These are phyloP conservation scores for Notarius quadriscutis DNA, from an alignment of 2,113 vertebrate species.

Conservation along the genomic window DNA sequence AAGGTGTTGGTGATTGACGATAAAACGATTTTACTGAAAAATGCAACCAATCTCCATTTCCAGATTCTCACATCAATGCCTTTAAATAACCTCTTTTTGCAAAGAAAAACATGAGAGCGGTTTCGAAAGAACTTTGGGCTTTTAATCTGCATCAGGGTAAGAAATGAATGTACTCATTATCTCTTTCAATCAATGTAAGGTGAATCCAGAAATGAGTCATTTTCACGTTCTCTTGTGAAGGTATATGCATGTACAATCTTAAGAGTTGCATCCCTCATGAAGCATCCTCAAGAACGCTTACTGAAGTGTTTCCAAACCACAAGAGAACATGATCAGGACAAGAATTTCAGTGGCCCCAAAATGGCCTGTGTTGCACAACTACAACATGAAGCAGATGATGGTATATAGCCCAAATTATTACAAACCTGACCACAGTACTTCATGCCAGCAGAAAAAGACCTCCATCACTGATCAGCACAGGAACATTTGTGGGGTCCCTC, in stretches of 20 bases:
- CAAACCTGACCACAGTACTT: slow-evolving; percentile 45
- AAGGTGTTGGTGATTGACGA: neutral
- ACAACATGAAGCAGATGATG: slow-evolving; percentile 51
- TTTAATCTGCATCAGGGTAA: neutral
- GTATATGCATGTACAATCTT: neutral
- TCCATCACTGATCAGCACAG: slow-evolving; percentile 49
- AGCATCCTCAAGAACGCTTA: slow-evolving; percentile 29
- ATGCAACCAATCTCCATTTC: neutral
- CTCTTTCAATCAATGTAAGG: slow-evolving; percentile 9
- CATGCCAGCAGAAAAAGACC: slow-evolving; percentile 46
- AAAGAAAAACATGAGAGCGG: slow-evolving; percentile 4
- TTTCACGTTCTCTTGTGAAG: slow-evolving; percentile 22
- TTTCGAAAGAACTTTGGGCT: neutral
- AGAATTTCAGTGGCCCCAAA: slow-evolving; percentile 43
- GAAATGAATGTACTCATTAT: slow-evolving; percentile 1
- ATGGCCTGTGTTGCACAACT: slow-evolving; percentile 38
- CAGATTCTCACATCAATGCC: neutral
- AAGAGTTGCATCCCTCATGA: slow-evolving; percentile 5
- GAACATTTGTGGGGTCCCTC: slow-evolving; percentile 43
- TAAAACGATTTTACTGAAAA: neutral
- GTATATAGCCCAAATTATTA: slow-evolving; percentile 45
- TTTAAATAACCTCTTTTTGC: neutral
- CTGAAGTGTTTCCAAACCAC: slow-evolving; percentile 51
- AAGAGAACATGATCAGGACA: slow-evolving; percentile 47
- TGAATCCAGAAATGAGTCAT: slow-evolving; percentile 18